Percentiles rank a stretch among this genome's conserved stretches.
phyloP scores from a whole-genome alignment of 2,888 invertebrate genomes.

The Lampropteryx suffumata region DNA sequence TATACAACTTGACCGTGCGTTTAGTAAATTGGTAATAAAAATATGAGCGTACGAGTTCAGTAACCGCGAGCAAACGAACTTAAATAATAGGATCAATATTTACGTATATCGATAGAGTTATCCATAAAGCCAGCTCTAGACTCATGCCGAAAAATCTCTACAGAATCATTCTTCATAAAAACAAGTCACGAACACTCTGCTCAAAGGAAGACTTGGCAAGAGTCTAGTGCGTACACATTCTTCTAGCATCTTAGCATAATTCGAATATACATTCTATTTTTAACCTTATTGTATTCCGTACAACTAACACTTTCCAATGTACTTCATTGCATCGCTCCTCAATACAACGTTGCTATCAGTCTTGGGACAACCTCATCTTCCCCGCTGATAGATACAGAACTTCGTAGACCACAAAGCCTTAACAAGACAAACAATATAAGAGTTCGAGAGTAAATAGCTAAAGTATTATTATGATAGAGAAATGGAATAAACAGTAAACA shows the following conservation, averaged over 20 bases:
- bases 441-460: slow-evolving; percentile 16
- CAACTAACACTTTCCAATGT: slow-evolving; percentile 14
- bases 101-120: slow-evolving; percentile 22
- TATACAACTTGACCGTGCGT: too few species aligned
- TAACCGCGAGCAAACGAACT: neutral
- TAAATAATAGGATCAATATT: slow-evolving; percentile 17
- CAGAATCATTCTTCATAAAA: too few species aligned
- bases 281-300: slow-evolving; percentile 8
- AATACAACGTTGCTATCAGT: slow-evolving; percentile 33
- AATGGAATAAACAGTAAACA: slow-evolving; percentile 16
- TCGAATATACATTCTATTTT: slow-evolving; percentile 21
- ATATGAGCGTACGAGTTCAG: slow-evolving; percentile 10
- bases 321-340: slow-evolving; percentile 18
- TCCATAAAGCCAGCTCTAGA: neutral
- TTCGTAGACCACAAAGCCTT: slow-evolving; percentile 13
- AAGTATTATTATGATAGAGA: slow-evolving; percentile 14
- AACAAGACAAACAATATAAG: slow-evolving; percentile 15
- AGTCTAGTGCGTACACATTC: slow-evolving; percentile 1
- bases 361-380: slow-evolving; percentile 38
- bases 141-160: neutral
- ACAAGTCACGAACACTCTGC: neutral
- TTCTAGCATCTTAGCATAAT: slow-evolving; percentile 21
- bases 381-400: slow-evolving; percentile 30
- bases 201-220: neutral
- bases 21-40: neutral